A percentile compares a stretch with the other conserved stretches of the same genome.
These are phyloP conservation scores for Bubalus kerabau DNA, from an alignment of 2,113 vertebrate species.

Conservation along the genomic window DNA sequence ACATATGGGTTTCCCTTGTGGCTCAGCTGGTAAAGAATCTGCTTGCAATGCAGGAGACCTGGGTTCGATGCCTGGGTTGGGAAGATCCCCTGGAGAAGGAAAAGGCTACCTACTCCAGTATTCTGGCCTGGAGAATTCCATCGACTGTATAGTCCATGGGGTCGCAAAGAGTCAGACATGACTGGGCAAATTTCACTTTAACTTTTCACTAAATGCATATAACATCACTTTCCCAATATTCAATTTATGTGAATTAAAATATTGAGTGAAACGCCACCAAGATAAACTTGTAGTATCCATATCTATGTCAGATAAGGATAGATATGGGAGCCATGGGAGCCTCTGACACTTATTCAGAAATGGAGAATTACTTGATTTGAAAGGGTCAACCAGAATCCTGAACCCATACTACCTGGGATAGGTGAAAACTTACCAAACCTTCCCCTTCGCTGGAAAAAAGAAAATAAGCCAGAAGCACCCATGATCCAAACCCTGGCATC, in stretches of 20 bases:
- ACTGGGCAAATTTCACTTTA: background rate
- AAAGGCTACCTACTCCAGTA: background rate
- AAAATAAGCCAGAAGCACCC: background rate
- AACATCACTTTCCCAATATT: background rate
- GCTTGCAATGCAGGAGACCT: background rate
- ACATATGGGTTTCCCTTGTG: background rate
- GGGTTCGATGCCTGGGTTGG: background rate
- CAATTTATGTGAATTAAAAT: background rate
- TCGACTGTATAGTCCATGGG: background rate
- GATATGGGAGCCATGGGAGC: background rate
- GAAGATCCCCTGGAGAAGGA: background rate
- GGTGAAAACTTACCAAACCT: background rate
- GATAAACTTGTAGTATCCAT: background rate
- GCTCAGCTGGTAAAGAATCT: background rate
- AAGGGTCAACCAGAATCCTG: background rate
- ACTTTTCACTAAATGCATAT: background rate
- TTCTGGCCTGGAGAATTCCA: background rate
- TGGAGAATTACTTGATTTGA: background rate
- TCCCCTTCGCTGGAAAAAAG: background rate
- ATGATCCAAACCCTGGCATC: background rate
- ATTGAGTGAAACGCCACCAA: background rate
- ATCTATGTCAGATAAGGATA: background rate
- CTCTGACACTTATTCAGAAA: background rate
- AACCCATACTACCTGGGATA: background rate
- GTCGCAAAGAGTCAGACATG: rapidly evolving